Base-by-base conservation (phyloP, 2,797 vertebrate genomes). In the Neoniphon sammara region DNA sequence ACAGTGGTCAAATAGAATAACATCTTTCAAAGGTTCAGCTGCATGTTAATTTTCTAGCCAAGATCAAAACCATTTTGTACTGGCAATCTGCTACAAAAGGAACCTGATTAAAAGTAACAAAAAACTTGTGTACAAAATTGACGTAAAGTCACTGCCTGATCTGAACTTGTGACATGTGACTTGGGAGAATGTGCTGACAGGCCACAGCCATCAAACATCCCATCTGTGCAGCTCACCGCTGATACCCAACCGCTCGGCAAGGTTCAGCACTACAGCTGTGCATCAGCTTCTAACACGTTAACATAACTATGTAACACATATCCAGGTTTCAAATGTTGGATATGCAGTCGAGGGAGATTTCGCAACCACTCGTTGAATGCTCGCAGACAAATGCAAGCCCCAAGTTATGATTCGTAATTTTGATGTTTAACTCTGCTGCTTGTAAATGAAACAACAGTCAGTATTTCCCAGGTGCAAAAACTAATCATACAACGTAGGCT, bases 111-210 rank as follows among this genome's bases (percentile, higher is more conserved):
- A 70, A 59, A 27, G 18, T 59, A 42, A 42, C 12, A 2, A 42
- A 27, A 8, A 11, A 27, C 25, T n/a, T n/a, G n/a, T n/a, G 25
- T 36, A 2, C 18, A 39, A 46, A 56, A 36, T 6, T 58, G 23
- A 27, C 18, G 34, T 46, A 52, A 63, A 42, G 4, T 0, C 27
- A 6, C 61, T 17, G 2, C 15, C 47, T 30, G 8, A 50, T 9
- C 23, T 18, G 14, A 44, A 20, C 58, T 62, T 8, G 42, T 30
- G 44, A 82, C 23, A 64, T 46, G 47, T 46, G 68, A 76, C 46
- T 69, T n/a, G 2, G 7, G 15, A 70, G 57, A 84, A 81, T 78
- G n/a, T 69, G 53, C 69, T 80, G 79, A 83, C 47, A 53, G 25
- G 31, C 54, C 58, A 55, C 25, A 57, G 75, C 52, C 23, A 49